Evolutionary conservation across 2,797 vertebrate species (phyloP).

Genomic region (Phataginus tetradactyla): DNA sequence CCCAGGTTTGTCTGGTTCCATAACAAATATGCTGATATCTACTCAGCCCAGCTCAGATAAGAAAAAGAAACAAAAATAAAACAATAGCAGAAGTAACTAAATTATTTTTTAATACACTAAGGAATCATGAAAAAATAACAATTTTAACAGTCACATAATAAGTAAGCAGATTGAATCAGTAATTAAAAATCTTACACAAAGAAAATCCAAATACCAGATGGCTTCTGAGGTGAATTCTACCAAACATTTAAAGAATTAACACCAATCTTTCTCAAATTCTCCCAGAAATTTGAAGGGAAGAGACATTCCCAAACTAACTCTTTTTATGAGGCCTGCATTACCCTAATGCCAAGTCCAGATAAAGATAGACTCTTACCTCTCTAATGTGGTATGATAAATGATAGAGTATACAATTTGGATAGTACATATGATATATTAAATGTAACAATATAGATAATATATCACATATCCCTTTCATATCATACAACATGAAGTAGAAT

Average conservation of each 20-base stretch:
- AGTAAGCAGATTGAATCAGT: background rate
- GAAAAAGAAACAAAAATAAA: background rate
- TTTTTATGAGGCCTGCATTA: background rate
- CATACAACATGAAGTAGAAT: background rate
- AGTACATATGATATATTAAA: background rate
- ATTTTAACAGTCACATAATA: background rate
- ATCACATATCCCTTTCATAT: background rate
- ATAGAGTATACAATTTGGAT: background rate
- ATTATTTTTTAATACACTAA: background rate
- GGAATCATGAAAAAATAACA: background rate
- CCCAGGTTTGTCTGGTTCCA: too few relatives aligned
- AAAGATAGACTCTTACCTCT: background rate
- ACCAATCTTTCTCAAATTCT: background rate
- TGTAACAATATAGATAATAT: background rate
- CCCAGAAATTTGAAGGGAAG: background rate
- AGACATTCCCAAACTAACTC: background rate
- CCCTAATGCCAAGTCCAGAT: background rate
- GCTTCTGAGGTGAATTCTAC: background rate
- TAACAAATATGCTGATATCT: background rate
- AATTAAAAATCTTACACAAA: background rate
- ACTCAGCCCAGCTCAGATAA: background rate
- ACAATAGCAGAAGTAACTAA: background rate
- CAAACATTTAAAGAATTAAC: background rate
- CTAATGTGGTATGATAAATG: background rate
- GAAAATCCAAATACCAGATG: background rate